Conservation (phyloP, 2,888 invertebrate genomes). For the Morpho achilles region DNA sequence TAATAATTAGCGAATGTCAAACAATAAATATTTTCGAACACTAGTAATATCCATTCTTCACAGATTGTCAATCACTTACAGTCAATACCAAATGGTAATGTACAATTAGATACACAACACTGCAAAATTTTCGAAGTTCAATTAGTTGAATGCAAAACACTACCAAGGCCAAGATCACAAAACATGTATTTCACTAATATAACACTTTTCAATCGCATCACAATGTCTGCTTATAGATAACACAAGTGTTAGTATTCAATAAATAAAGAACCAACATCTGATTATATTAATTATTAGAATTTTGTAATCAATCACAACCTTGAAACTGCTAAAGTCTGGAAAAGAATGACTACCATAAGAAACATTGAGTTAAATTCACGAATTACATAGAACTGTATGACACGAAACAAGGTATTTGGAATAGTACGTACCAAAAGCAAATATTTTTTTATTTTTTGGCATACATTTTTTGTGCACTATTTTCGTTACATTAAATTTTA, state of each 20-base stretch:
- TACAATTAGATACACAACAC: slow-evolving; percentile 47
- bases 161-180: slow-evolving; percentile 59
- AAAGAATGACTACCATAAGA: slow-evolving; percentile 24
- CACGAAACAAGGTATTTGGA: slow-evolving; percentile 11
- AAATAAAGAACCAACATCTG: slow-evolving; percentile 50
- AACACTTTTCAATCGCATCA: slow-evolving; percentile 16
- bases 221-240: too few relatives aligned
- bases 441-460: slow-evolving; percentile 17
- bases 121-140: slow-evolving; percentile 39
- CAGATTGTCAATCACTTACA: slow-evolving; percentile 50
- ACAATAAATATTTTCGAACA: slow-evolving; percentile 10
- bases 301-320: slow-evolving; percentile 58
- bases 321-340: slow-evolving; percentile 52
- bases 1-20: slow-evolving; percentile 13
- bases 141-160: slow-evolving; percentile 45
- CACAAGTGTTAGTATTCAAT: slow-evolving; percentile 42
- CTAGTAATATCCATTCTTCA: slow-evolving; percentile 8
- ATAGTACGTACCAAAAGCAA: slow-evolving; percentile 28
- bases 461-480: slow-evolving; percentile 6
- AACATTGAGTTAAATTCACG: too few relatives aligned
- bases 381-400: slow-evolving; percentile 10
- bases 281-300: slow-evolving; percentile 51
- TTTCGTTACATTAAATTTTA: slow-evolving; percentile 17
- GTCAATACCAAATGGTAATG: slow-evolving; percentile 53
- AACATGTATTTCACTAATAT: slow-evolving; percentile 33